A percentile compares a stretch with the other conserved stretches of the same genome.
Conservation (phyloP, 2,113 vertebrate species). For the Thinocorus orbignyianus region DNA sequence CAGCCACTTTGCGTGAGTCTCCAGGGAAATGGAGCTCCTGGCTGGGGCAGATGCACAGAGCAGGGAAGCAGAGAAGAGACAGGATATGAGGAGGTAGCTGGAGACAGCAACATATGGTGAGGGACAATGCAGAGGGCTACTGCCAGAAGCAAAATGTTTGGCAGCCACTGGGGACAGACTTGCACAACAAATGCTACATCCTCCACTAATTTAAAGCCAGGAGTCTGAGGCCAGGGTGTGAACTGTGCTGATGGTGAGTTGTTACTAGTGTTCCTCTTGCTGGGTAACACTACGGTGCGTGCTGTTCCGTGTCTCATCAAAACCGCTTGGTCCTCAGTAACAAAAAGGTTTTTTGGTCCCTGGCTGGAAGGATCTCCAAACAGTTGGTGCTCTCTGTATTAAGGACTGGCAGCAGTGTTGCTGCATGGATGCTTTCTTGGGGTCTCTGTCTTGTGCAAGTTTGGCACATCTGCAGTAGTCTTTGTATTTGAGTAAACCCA, state of each 20-base stretch:
- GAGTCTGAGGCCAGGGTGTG: not conserved
- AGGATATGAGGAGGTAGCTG: fast-evolving
- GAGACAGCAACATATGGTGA: not conserved
- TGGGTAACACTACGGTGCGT: not conserved
- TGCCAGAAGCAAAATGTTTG: not conserved
- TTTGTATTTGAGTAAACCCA: not conserved
- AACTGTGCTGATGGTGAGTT: not conserved
- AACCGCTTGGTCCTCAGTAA: not conserved
- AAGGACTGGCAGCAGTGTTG: not conserved
- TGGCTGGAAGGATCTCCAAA: not conserved
- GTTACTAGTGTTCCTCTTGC: not conserved
- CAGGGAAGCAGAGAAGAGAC: not conserved
- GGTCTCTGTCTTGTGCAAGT: not conserved
- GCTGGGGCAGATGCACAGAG: not conserved
- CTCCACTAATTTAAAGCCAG: not conserved
- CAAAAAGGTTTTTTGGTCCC: not conserved
- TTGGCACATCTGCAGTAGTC: not conserved
- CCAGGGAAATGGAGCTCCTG: not conserved
- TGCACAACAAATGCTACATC: not conserved
- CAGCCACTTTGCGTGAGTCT: not conserved
- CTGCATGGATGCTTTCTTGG: not conserved
- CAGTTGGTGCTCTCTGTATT: not conserved
- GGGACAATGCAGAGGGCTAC: not conserved
- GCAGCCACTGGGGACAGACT: not conserved
- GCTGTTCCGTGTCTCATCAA: not conserved